Conservation (phyloP, 2,113 vertebrate species). For the Thermophis baileyi region DNA sequence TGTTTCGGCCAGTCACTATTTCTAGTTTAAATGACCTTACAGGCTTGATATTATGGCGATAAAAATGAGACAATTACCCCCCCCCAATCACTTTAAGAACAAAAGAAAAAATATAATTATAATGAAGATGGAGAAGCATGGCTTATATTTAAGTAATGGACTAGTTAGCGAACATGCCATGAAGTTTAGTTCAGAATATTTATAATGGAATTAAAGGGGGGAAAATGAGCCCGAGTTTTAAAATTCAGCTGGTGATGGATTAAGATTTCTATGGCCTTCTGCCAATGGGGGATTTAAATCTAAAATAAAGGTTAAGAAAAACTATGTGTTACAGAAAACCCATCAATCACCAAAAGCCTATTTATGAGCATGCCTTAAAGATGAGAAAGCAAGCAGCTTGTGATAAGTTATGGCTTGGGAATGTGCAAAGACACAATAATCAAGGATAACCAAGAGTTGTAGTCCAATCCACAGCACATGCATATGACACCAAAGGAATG, state of each 20-base stretch:
- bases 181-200: background rate
- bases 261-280: constrained; percentile 27
- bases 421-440: constrained; percentile 11
- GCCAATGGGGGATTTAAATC: constrained; percentile 46
- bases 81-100: background rate
- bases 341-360: constrained; percentile 22
- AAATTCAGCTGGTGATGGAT: constrained; percentile 26
- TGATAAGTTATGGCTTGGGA: constrained; percentile 30
- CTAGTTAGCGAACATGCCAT: background rate
- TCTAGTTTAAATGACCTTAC: background rate
- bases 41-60: background rate
- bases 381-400: constrained; percentile 29
- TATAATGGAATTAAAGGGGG: background rate
- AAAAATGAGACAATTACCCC: background rate
- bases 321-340: constrained; percentile 33
- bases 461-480: constrained; percentile 5
- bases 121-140: background rate
- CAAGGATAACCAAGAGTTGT: constrained; percentile 23
- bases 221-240: constrained; percentile 11
- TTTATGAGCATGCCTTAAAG: constrained; percentile 33
- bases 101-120: background rate
- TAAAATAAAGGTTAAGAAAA: constrained; percentile 34
- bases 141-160: background rate
- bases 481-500: constrained; percentile 22
- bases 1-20: background rate